Evolutionary conservation across 2,113 vertebrate species (phyloP), one percentile per base, ranked within the genome.

Genomic region (Physeter macrocephalus): DNA sequence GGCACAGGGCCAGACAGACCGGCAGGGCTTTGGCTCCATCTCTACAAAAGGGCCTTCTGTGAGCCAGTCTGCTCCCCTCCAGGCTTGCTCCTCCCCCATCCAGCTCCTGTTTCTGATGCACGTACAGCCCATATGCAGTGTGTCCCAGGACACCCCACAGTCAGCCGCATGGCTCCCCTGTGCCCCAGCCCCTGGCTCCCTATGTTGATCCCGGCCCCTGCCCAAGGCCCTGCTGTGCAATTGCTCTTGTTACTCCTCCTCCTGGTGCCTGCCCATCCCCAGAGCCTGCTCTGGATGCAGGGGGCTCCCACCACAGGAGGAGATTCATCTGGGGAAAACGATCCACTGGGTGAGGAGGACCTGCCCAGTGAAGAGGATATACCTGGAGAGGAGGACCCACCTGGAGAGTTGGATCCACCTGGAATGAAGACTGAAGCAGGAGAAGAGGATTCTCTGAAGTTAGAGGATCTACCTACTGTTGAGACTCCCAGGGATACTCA

Each of bases 51-150:
- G 92, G 92, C 96, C 75, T 43, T 97, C 89, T 97, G 87, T 98
- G 98, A 98, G 96, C 98, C 98, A 98, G 96, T 90, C 90, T 90
- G 95, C 97, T 97, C 97, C 96, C 96, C 98, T 97, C 92, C 92
- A 97, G 95, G 87, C 84, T 97, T 52, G 96, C 97, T 97, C 97
- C 97, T 97, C 97, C 98, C 94, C 94, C 34, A 84, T 89, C 85
- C 83, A 23, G 96, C 97, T 98, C 95, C 92, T 64, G 84, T 97
- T 97, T 97, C 97, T 67, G 0, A 95, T 97, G 97, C 97, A 98
- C 96, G 98, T 97, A 98, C 95, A 94, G 93, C 96, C 98, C 93
- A 90, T 98, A 95, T 96, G 94, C 97, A 98, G 94, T 2, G 84
- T 59, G 89, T 92, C 93, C 94, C 34, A 88, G 96, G 92, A 93